phyloP scores from a whole-genome alignment of 2,888 invertebrate genomes.

The Caenorhabditis parvicauda region DNA sequence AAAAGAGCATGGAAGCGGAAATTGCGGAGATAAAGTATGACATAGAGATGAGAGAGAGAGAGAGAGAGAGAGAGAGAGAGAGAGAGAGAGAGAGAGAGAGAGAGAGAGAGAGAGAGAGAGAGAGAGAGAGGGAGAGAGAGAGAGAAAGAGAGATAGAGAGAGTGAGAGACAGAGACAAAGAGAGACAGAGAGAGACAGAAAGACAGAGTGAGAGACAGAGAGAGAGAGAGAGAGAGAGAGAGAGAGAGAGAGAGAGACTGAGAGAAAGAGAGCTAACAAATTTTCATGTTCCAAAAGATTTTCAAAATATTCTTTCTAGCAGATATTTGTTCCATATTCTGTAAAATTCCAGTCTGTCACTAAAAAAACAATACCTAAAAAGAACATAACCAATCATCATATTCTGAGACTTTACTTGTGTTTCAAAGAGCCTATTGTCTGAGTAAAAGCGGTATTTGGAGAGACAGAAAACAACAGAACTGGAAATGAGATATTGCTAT shows the following conservation, averaged over 20 bases:
- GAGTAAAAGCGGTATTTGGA: no score
- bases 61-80: constrained; percentile 15
- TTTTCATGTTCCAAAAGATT: no score
- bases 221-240: constrained; percentile 5
- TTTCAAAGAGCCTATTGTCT: no score
- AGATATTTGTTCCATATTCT: no score
- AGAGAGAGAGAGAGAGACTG: constrained; percentile 10
- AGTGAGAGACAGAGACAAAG: background rate
- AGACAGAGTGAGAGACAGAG: constrained; percentile 5
- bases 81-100: constrained; percentile 1
- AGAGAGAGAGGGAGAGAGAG: background rate
- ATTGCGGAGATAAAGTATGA: constrained; percentile 5
- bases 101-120: constrained; percentile 1
- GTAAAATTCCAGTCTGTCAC: no score
- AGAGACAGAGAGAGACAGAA: background rate
- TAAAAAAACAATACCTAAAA: no score
- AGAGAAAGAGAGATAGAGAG: background rate
- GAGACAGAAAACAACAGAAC: no score
- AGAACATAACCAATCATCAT: no score
- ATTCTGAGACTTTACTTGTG: no score
- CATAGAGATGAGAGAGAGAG: constrained; percentile 4
- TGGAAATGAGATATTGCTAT: no score
- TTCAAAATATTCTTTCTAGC: no score
- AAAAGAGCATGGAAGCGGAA: constrained; percentile 8
- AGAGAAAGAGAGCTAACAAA: constrained; percentile 11